Evolutionary conservation across 2,797 vertebrate genomes (phyloP).

Genomic region (Benthosema pterotum): DNA sequence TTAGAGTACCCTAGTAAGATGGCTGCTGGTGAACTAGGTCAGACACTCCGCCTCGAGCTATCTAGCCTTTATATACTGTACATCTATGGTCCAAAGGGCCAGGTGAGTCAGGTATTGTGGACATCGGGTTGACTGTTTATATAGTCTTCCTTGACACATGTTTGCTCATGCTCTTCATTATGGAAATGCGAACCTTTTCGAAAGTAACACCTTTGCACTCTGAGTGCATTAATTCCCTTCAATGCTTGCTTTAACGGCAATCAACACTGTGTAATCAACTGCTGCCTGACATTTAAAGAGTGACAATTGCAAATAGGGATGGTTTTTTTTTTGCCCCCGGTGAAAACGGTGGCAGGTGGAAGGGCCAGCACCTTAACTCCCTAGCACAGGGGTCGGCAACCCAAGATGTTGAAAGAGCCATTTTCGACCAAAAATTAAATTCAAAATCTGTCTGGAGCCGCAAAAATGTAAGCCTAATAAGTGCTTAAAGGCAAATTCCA

Average conservation of each 20-base stretch:
- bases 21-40: no score
- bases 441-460: no score
- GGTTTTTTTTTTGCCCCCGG: constrained; percentile 22
- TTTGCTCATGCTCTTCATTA: constrained; percentile 55
- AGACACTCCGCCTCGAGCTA: no score
- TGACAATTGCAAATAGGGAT: constrained; percentile 50
- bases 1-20: no score
- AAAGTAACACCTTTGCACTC: constrained; percentile 57
- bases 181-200: constrained; percentile 57
- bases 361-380: constrained; percentile 29
- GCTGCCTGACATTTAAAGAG: constrained; percentile 66
- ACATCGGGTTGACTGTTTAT: constrained; percentile 13
- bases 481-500: no score
- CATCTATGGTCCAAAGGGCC: constrained; percentile 36
- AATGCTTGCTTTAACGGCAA: constrained; percentile 54
- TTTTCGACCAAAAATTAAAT: no score
- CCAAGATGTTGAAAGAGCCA: no score
- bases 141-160: constrained; percentile 46
- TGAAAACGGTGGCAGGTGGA: constrained; percentile 8
- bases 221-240: constrained; percentile 49
- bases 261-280: constrained; percentile 56
- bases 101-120: not conserved
- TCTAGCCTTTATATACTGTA: no score
- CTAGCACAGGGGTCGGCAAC: no score
- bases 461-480: no score